Percentiles rank a stretch among this genome's conserved stretches.
Conservation (phyloP, 2,113 vertebrate species). For the Phalacrocorax carbo region DNA sequence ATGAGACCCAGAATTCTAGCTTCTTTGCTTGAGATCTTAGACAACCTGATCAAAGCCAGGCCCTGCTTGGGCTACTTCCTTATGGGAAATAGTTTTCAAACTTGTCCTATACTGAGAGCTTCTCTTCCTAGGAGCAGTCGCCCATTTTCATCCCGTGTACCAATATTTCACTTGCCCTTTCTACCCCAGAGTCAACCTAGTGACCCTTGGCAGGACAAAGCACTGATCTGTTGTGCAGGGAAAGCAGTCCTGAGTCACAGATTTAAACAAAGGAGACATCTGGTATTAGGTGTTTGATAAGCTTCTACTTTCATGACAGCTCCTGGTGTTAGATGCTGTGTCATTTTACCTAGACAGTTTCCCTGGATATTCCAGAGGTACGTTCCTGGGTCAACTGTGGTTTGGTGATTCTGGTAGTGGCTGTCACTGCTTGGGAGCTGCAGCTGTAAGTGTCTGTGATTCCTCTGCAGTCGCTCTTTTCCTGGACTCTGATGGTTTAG, state of each 20-base stretch:
- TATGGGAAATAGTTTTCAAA: background rate
- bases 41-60: background rate
- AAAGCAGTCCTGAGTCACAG: background rate
- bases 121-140: background rate
- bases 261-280: background rate
- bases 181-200: background rate
- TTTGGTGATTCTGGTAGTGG: background rate
- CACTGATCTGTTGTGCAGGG: background rate
- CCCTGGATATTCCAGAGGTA: background rate
- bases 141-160: background rate
- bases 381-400: background rate
- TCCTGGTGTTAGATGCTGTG: background rate
- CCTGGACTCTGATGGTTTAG: background rate
- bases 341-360: background rate
- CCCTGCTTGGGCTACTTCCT: background rate
- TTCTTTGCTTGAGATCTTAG: background rate
- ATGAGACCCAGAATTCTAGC: background rate
- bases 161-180: background rate
- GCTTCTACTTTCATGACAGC: background rate
- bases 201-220: background rate
- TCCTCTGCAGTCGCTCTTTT: background rate
- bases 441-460: background rate
- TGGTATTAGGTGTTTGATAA: background rate
- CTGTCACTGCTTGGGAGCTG: background rate
- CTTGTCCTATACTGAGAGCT: background rate